Evolutionary conservation across 2,888 invertebrate genomes (phyloP).

Genomic region (Drosophila setosimentum): DNA sequence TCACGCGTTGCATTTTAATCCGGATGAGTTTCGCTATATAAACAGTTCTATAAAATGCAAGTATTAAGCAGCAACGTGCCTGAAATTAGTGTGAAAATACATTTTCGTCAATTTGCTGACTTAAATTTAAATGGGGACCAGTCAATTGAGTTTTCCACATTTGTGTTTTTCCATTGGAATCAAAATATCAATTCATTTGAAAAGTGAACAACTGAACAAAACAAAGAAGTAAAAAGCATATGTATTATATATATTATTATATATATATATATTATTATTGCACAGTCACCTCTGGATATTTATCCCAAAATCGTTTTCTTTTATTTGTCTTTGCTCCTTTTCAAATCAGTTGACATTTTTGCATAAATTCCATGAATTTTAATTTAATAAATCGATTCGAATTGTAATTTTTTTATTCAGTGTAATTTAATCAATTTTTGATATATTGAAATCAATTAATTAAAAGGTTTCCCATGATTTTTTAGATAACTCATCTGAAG

Average conservation of each 20-base stretch:
- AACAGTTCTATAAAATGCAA: background rate
- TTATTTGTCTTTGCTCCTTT: too few relatives aligned
- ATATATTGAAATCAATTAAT: background rate
- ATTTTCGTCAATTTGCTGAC: background rate
- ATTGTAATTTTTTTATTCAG: background rate
- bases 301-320: too few relatives aligned
- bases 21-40: background rate
- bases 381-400: background rate
- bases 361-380: background rate
- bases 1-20: constrained; percentile 37
- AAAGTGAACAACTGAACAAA: too few relatives aligned
- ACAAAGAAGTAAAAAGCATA: too few relatives aligned
- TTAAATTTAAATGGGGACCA: background rate
- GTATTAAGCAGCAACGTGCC: background rate
- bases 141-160: background rate
- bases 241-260: too few relatives aligned
- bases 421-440: background rate
- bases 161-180: background rate
- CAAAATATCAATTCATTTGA: too few relatives aligned
- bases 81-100: background rate
- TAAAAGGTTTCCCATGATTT: background rate
- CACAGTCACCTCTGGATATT: too few relatives aligned
- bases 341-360: too few relatives aligned
- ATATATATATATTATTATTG: too few relatives aligned
- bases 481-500: background rate